Evolutionary conservation across 2,113 vertebrate species (phyloP).

Genomic region (Rhodinocichla rosea): DNA sequence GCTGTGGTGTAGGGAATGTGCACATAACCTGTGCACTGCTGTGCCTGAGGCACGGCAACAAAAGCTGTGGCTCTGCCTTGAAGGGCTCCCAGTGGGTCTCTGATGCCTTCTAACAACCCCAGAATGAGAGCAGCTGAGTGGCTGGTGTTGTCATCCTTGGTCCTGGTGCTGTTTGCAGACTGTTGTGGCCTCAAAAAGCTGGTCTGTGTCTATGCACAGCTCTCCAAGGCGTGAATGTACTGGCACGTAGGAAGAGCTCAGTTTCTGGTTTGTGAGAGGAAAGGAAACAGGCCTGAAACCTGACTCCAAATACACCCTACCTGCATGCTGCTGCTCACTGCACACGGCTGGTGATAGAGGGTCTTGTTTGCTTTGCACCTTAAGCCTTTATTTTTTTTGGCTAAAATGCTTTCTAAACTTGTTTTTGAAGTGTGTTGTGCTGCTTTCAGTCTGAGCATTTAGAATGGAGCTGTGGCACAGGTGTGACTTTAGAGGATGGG

Average conservation of each 20-base stretch:
- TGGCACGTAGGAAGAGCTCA: neutral
- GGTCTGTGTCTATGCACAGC: rapidly evolving
- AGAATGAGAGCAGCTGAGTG: neutral
- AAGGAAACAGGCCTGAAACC: neutral
- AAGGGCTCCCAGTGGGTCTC: neutral
- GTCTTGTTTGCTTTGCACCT: slow-evolving; percentile 37
- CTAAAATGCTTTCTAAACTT: neutral
- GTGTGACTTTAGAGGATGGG: neutral
- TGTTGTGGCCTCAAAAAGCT: neutral
- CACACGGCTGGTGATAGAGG: neutral
- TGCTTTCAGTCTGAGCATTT: slow-evolving; percentile 8
- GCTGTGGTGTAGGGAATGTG: neutral
- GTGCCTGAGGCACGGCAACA: neutral
- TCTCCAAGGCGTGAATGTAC: neutral
- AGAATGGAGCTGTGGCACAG: neutral
- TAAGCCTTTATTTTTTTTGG: neutral
- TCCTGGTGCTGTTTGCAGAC: neutral
- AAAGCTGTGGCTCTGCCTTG: rapidly evolving
- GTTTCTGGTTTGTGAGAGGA: neutral
- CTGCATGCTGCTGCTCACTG: slow-evolving; percentile 11
- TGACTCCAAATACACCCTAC: neutral
- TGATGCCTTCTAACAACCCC: neutral
- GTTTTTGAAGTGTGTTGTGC: neutral
- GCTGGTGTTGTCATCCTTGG: neutral
- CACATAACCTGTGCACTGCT: neutral